A percentile compares a stretch with the other conserved stretches of the same genome.
Evolutionary conservation across 2,113 vertebrate genomes (phyloP).

Genomic region (Kryptolebias marmoratus): DNA sequence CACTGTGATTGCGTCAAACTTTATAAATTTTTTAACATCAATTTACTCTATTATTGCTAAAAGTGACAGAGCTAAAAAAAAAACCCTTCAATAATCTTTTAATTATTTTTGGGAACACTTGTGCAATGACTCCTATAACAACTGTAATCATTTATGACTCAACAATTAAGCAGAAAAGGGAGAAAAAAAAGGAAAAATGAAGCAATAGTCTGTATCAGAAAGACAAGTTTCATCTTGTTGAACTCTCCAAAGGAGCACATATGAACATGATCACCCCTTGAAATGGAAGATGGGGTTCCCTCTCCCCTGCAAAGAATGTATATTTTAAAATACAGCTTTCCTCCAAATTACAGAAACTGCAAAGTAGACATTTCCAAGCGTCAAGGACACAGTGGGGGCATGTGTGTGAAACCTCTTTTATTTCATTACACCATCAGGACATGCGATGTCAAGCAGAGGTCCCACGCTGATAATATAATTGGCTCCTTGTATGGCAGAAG

Average conservation of each 20-base stretch:
- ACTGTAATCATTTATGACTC: neutral
- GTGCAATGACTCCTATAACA: neutral
- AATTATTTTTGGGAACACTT: neutral
- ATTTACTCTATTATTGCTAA: neutral
- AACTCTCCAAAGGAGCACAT: neutral
- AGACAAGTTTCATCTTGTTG: neutral
- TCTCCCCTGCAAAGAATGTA: constrained; percentile 27
- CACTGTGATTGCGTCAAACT: neutral
- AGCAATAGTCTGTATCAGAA: neutral
- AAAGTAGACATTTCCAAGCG: constrained; percentile 70
- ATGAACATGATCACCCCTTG: constrained; percentile 6
- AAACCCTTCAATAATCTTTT: neutral
- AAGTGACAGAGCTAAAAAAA: no score
- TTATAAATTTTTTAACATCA: neutral
- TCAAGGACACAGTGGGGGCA: constrained; percentile 74
- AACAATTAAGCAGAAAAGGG: neutral
- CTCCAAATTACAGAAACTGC: constrained; percentile 64
- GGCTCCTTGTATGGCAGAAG: constrained; percentile 67
- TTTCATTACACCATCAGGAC: constrained; percentile 76
- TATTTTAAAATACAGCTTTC: constrained; percentile 60
- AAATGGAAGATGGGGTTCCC: constrained; percentile 18
- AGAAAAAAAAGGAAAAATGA: neutral
- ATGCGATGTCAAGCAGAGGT: constrained; percentile 71
- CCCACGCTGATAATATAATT: constrained; percentile 79
- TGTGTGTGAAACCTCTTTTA: constrained; percentile 70